A percentile compares a stretch with the other conserved stretches of the same genome.
phyloP scores from a whole-genome alignment of 1,140 invertebrate genomes.

The Mylabris phalerata region DNA sequence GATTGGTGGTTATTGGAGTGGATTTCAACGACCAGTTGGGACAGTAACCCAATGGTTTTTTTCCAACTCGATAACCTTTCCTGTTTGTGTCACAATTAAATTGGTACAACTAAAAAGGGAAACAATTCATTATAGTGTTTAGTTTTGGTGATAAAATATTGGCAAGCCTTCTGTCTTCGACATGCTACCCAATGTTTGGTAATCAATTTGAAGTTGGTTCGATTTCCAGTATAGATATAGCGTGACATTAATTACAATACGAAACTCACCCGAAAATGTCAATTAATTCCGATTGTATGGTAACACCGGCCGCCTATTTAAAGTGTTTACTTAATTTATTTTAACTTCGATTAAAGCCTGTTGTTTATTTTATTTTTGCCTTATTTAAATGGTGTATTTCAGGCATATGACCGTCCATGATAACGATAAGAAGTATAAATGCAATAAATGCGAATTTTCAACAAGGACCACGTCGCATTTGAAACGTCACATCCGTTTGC shows the following conservation, averaged over 20 bases:
- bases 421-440: conserved; percentile 51
- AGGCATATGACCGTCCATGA: conserved; percentile 51
- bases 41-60: too few species aligned
- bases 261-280: conserved; percentile 14
- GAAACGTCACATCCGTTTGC: conserved; percentile 66
- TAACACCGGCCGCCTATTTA: conserved; percentile 12
- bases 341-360: conserved; percentile 6
- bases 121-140: too few species aligned
- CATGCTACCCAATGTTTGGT: conserved; percentile 2
- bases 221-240: conserved; percentile 10
- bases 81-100: too few species aligned
- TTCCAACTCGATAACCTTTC: too few species aligned
- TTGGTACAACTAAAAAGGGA: too few species aligned
- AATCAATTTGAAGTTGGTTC: conserved; percentile 6
- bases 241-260: conserved; percentile 12
- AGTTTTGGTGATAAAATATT: too few species aligned
- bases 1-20: too few species aligned
- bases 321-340: conserved; percentile 15
- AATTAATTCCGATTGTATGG: conserved; percentile 11
- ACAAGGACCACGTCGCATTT: conserved; percentile 62
- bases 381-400: conserved; percentile 26
- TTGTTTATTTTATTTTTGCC: conserved; percentile 7
- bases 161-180: too few species aligned
- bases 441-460: conserved; percentile 59
- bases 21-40: too few species aligned